These are phyloP conservation scores for Lacerta viridis DNA, from an alignment of 2,797 vertebrate genomes.

Conservation along the genomic window DNA sequence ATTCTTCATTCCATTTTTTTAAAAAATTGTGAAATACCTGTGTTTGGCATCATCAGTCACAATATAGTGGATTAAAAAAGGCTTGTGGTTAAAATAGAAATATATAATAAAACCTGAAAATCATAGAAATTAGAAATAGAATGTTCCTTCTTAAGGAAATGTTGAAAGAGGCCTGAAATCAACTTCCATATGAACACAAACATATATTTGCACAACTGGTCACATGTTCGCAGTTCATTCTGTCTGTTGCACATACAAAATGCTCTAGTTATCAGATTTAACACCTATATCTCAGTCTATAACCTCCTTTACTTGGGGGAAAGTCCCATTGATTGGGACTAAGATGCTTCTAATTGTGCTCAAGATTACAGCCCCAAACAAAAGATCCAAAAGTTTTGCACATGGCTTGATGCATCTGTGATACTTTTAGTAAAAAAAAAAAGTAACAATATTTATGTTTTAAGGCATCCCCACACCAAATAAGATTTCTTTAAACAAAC, in stretches of 20 bases:
- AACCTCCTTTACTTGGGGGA: background rate
- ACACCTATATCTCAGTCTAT: background rate
- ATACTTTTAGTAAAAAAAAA: constrained; percentile 17
- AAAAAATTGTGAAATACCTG: background rate
- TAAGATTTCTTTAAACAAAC: background rate
- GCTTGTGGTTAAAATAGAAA: background rate
- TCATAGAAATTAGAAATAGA: background rate
- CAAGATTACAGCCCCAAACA: background rate
- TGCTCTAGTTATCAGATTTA: background rate
- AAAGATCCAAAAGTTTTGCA: background rate
- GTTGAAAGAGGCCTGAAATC: background rate
- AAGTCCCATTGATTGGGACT: background rate
- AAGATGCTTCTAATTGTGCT: background rate
- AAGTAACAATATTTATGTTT: background rate
- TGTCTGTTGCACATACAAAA: rapidly evolving
- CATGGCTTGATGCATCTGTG: background rate
- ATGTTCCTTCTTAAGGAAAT: background rate
- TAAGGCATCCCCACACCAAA: background rate
- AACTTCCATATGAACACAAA: no score
- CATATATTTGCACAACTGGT: background rate
- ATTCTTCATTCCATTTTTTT: background rate
- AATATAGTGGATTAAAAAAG: background rate
- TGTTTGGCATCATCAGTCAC: background rate
- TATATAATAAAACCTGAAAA: background rate
- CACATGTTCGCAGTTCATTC: background rate